Percentiles rank a stretch among this genome's conserved stretches.
phyloP scores from a whole-genome alignment of 2,113 vertebrate species.

The Suncus etruscus region DNA sequence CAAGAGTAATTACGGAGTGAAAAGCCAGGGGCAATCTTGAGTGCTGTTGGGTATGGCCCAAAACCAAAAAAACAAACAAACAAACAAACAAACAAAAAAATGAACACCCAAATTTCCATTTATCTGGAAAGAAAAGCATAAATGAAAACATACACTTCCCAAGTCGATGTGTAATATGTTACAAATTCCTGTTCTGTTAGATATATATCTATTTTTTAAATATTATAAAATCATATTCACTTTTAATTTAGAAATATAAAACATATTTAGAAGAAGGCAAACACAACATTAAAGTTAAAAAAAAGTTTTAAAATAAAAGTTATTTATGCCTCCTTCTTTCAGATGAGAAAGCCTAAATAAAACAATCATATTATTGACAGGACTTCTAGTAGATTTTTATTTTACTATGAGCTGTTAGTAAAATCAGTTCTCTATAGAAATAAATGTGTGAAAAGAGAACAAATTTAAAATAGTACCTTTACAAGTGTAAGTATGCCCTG shows the following conservation, averaged over 20 bases:
- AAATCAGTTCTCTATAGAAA: not conserved
- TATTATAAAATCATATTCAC: not conserved
- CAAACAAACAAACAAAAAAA: not conserved
- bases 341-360: not conserved
- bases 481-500: not conserved
- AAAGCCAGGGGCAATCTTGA: not conserved
- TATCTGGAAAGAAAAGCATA: not conserved
- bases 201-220: not conserved
- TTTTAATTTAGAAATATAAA: not conserved
- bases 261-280: not conserved
- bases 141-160: not conserved
- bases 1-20: too few species aligned
- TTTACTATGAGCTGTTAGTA: not conserved
- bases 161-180: not conserved
- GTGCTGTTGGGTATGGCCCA: too few species aligned
- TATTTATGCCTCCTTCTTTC: not conserved
- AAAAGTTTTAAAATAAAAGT: not conserved
- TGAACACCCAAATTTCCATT: rapidly evolving
- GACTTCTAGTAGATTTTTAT: not conserved
- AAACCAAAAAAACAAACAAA: too few species aligned
- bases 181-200: not conserved
- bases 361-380: not conserved
- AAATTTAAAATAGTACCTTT: not conserved
- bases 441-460: not conserved
- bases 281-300: not conserved